These are phyloP conservation scores for Nylanderia fulva DNA, from an alignment of 1,140 invertebrate genomes.

Conservation along the genomic window DNA sequence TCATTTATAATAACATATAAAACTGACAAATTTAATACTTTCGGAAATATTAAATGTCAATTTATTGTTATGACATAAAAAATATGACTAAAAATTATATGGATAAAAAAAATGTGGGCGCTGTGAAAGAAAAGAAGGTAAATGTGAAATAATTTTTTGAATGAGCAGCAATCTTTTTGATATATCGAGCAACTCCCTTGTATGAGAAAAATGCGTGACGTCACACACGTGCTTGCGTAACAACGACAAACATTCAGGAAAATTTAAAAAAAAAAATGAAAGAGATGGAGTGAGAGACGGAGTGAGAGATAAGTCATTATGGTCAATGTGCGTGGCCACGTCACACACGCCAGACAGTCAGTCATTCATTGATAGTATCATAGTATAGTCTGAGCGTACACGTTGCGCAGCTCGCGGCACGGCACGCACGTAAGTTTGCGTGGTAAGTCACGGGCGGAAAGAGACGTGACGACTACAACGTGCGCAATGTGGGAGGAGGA, in stretches of 20 bases:
- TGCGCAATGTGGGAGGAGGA: not conserved
- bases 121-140: constrained; percentile 3
- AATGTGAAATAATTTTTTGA: constrained; percentile 34
- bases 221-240: constrained; percentile 42
- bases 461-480: constrained; percentile 55
- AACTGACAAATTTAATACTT: no score
- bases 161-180: not conserved
- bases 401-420: constrained; percentile 66
- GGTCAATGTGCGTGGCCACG: constrained; percentile 68
- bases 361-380: constrained; percentile 82
- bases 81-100: not conserved
- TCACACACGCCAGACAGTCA: constrained; percentile 76
- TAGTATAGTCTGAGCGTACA: constrained; percentile 70
- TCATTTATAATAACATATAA: no score
- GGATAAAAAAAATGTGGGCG: not conserved
- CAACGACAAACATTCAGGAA: constrained; percentile 23
- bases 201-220: not conserved
- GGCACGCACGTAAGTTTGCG: constrained; percentile 74
- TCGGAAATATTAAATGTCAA: not conserved
- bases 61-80: not conserved
- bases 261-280: not conserved
- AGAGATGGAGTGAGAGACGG: not conserved
- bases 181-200: not conserved
- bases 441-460: constrained; percentile 60
- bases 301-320: constrained; percentile 72